phyloP scores from a whole-genome alignment of 2,888 invertebrate genomes.

The Lasius platythorax region DNA sequence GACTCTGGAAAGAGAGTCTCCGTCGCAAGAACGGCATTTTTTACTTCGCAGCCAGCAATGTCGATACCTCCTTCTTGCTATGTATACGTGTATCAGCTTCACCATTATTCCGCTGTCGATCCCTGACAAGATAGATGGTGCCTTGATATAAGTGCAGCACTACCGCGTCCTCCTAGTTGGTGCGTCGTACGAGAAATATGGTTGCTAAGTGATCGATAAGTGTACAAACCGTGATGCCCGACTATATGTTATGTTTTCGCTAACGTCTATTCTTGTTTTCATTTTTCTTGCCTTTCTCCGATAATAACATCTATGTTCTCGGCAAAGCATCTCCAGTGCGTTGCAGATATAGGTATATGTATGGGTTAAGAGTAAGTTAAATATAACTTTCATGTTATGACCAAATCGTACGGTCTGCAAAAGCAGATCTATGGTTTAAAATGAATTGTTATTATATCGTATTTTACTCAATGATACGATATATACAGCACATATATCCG shows the following conservation, averaged over 20 bases:
- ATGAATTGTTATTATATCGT: background rate
- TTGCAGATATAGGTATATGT: background rate
- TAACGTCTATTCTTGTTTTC: slow-evolving; percentile 53
- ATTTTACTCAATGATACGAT: slow-evolving; percentile 13
- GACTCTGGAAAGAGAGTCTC: background rate
- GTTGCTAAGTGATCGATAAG: slow-evolving; percentile 80
- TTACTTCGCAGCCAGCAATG: slow-evolving; percentile 25
- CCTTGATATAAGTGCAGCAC: slow-evolving; percentile 64
- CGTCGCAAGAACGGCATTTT: slow-evolving; percentile 18
- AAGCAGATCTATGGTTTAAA: background rate
- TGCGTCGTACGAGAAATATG: slow-evolving; percentile 63
- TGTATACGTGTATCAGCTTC: slow-evolving; percentile 56
- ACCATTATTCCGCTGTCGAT: slow-evolving; percentile 72
- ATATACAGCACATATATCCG: background rate
- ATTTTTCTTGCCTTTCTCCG: slow-evolving; percentile 58
- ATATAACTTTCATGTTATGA: slow-evolving; percentile 39
- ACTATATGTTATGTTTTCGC: slow-evolving; percentile 71
- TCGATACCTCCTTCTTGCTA: slow-evolving; percentile 37
- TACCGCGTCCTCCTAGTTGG: slow-evolving; percentile 55
- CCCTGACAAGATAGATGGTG: slow-evolving; percentile 74
- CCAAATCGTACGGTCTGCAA: slow-evolving; percentile 7
- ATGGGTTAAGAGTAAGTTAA: slow-evolving; percentile 57
- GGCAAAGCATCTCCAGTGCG: slow-evolving; percentile 54
- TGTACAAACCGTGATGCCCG: slow-evolving; percentile 72
- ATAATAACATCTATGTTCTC: slow-evolving; percentile 63